Conservation (phyloP, 2,797 vertebrate genomes). For the Rhinoraja longicauda region DNA sequence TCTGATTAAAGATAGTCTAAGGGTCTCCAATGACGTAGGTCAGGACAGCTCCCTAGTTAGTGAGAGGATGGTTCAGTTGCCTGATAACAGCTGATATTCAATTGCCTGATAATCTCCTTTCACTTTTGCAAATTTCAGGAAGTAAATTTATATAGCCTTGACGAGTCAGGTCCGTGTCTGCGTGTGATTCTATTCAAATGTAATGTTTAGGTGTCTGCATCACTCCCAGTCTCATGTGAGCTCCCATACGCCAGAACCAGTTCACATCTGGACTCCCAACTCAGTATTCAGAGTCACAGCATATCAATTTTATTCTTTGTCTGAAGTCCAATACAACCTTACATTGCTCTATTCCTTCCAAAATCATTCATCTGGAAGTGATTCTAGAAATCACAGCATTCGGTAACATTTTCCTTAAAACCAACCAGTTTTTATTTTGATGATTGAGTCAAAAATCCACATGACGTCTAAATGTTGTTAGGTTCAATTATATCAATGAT, state of each 20-base stretch:
- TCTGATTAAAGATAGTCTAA: too few species aligned
- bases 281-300: background rate
- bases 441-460: background rate
- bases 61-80: too few species aligned
- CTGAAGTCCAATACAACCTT: background rate
- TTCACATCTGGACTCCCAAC: background rate
- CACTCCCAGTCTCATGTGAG: conserved; percentile 5
- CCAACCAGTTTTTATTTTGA: background rate
- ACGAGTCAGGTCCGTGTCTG: background rate
- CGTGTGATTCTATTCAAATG: background rate
- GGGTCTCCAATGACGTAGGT: too few species aligned
- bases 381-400: background rate
- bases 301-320: background rate
- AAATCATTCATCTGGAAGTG: background rate
- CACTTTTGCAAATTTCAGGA: too few species aligned
- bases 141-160: too few species aligned
- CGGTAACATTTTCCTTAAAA: background rate
- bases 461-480: background rate
- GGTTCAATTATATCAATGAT: background rate
- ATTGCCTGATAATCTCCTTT: too few species aligned
- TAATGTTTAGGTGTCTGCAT: background rate
- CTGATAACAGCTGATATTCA: too few species aligned
- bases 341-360: background rate
- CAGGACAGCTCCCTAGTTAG: too few species aligned
- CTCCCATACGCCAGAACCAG: background rate